A percentile compares a stretch with the other conserved stretches of the same genome.
Conservation (phyloP, 2,113 vertebrate genomes). For the Phalacrocorax carbo region DNA sequence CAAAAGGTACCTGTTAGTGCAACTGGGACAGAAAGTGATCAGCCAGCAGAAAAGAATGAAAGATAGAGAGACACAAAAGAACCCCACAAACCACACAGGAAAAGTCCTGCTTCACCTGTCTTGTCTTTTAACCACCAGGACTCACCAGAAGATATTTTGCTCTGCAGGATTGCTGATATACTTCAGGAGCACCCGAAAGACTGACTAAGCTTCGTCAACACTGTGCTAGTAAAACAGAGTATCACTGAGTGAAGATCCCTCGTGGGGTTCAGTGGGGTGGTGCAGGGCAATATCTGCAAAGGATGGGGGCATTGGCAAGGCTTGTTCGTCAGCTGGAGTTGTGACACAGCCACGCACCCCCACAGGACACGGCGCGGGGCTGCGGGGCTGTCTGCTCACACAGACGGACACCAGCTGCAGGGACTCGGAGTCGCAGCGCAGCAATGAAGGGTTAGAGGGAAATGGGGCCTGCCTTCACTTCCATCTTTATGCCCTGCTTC, state of each 20-base stretch:
- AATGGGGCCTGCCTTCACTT: background rate
- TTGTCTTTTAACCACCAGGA: background rate
- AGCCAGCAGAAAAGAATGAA: background rate
- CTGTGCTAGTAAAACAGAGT: background rate
- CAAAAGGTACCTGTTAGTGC: background rate
- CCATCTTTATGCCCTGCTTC: background rate
- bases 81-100: background rate
- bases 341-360: background rate
- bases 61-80: background rate
- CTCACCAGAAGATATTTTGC: background rate
- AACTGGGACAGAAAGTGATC: background rate
- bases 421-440: background rate
- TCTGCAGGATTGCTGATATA: background rate
- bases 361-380: rapidly evolving
- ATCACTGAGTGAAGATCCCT: background rate
- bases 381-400: rapidly evolving
- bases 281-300: background rate
- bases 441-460: background rate
- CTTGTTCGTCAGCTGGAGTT: rapidly evolving
- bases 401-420: too few species aligned
- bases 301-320: background rate
- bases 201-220: background rate
- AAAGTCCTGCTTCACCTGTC: background rate
- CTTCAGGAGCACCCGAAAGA: background rate
- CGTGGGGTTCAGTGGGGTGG: rapidly evolving